These are phyloP conservation scores for Spodoptera littoralis DNA, from an alignment of 2,888 invertebrate genomes.

Conservation along the genomic window DNA sequence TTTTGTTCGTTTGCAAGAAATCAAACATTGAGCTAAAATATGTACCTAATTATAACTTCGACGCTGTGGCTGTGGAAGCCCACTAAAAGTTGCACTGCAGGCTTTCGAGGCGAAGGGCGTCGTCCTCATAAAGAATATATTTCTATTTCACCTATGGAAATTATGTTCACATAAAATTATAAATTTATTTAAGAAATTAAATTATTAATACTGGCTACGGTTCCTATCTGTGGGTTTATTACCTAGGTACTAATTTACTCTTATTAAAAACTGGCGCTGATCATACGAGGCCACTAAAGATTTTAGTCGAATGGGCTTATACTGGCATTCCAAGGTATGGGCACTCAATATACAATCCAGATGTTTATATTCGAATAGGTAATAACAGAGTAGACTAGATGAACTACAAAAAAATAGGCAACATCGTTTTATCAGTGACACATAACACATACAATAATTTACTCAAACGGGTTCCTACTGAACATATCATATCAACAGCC, in stretches of 20 bases:
- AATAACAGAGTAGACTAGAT: no score
- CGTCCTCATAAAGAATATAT: conserved; percentile 63
- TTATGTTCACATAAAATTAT: conserved; percentile 12
- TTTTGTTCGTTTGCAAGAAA: conserved; percentile 62
- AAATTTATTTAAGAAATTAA: conserved; percentile 28
- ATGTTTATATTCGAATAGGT: no score
- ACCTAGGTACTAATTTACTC: background rate
- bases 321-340: no score
- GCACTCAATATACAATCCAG: no score
- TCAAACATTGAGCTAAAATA: conserved; percentile 53
- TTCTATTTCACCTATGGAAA: conserved; percentile 17
- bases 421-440: no score
- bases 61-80: conserved; percentile 70
- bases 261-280: no score
- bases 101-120: conserved; percentile 66
- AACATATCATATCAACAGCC: no score
- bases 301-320: no score
- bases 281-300: no score
- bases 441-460: no score
- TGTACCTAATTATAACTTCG: conserved; percentile 69
- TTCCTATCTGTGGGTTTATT: conserved; percentile 9
- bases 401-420: no score
- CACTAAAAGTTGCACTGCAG: conserved; percentile 62
- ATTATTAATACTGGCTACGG: conserved; percentile 6
- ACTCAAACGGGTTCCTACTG: no score